A percentile compares a stretch with the other conserved stretches of the same genome.
Evolutionary conservation across 2,888 invertebrate genomes (phyloP).

Genomic region (Apeira syringaria): DNA sequence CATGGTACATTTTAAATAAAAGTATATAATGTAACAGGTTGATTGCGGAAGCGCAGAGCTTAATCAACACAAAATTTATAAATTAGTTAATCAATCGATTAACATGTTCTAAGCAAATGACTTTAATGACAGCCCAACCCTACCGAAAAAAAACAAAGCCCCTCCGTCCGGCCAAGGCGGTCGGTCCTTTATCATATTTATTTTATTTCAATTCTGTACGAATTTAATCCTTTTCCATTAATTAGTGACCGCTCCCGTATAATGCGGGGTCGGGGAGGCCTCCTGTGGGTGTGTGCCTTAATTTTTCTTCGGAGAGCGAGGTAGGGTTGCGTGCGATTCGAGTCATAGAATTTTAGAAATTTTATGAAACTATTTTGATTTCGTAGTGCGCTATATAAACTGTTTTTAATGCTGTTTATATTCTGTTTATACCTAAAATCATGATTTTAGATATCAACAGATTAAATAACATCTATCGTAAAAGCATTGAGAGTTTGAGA

Average conservation of each 20-base stretch:
- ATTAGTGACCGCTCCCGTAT: conserved; percentile 75
- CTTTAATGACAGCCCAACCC: conserved; percentile 60
- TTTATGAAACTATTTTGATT: background rate
- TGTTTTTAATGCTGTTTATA: too few relatives aligned
- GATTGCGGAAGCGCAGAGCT: too few relatives aligned
- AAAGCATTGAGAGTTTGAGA: too few relatives aligned
- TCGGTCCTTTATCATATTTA: conserved; percentile 78
- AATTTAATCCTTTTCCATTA: conserved; percentile 84
- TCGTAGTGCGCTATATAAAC: too few relatives aligned
- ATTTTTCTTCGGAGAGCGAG: conserved; percentile 71
- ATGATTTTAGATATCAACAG: too few relatives aligned
- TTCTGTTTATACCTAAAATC: too few relatives aligned
- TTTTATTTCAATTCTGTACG: conserved; percentile 82
- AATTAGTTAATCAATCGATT: conserved; percentile 25
- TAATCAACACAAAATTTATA: conserved; percentile 17
- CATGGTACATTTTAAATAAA: too few relatives aligned
- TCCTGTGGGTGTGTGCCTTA: conserved; percentile 62
- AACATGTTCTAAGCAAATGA: conserved; percentile 41
- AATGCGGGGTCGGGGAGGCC: conserved; percentile 63
- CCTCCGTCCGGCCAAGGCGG: conserved; percentile 49
- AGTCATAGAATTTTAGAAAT: conserved; percentile 22
- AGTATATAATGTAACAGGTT: too few relatives aligned
- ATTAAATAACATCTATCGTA: too few relatives aligned
- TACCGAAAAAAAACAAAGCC: conserved; percentile 32
- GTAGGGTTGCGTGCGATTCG: conserved; percentile 49